phyloP scores from a whole-genome alignment of 2,888 invertebrate genomes.

The Cataglyphis rosenhaueri region DNA sequence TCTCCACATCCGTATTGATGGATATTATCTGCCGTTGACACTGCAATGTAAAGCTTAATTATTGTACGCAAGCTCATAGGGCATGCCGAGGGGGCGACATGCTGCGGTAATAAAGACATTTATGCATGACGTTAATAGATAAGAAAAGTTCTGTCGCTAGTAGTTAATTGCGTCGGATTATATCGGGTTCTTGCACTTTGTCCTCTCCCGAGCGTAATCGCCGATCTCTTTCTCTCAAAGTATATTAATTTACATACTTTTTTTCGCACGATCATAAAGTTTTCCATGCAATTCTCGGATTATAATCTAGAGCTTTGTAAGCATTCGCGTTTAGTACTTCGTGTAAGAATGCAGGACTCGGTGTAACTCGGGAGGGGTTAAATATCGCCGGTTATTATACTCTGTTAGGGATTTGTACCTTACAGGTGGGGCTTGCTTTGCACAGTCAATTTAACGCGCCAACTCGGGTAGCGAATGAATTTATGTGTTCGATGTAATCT shows the following conservation, averaged over 20 bases:
- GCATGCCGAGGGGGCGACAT: slow-evolving; percentile 13
- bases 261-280: slow-evolving; percentile 53
- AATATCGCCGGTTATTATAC: slow-evolving; percentile 46
- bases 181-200: slow-evolving; percentile 42
- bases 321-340: slow-evolving; percentile 48
- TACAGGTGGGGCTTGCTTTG: slow-evolving; percentile 1
- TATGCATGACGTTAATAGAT: slow-evolving; percentile 52
- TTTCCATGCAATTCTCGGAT: slow-evolving; percentile 49
- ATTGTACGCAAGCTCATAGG: slow-evolving; percentile 7
- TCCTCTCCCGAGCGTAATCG: slow-evolving; percentile 40
- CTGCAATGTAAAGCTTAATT: slow-evolving; percentile 3
- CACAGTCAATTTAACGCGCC: slow-evolving; percentile 20
- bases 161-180: slow-evolving; percentile 44
- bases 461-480: neutral
- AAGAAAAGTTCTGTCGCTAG: slow-evolving; percentile 47
- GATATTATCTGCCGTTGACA: neutral
- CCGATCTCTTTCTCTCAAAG: slow-evolving; percentile 46
- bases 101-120: slow-evolving; percentile 40
- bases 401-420: slow-evolving; percentile 33
- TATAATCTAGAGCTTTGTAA: slow-evolving; percentile 51
- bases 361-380: slow-evolving; percentile 22
- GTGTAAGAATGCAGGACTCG: slow-evolving; percentile 46
- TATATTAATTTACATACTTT: slow-evolving; percentile 56
- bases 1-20: neutral
- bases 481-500: neutral